Base-by-base conservation (phyloP, 2,888 invertebrate genomes). In the Acronicta alni region DNA sequence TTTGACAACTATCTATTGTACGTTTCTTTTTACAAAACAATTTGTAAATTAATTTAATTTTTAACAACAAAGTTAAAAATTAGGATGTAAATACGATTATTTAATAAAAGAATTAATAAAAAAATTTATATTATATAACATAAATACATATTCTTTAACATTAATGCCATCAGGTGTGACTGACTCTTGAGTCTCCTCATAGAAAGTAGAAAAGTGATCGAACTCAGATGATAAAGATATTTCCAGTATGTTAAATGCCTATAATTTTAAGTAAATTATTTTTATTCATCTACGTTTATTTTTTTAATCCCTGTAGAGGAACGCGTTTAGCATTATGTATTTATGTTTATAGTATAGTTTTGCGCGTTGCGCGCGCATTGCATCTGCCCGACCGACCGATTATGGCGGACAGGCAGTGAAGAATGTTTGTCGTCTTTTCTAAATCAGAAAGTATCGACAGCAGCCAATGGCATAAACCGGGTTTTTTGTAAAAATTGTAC, bases 381-480 rank as follows among this genome's bases (percentile, higher is more conserved):
- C 91, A 89, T 90, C 91, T 89, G 88, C 90, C 89, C 86, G 89
- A 89, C 92, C 90, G 92, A 92, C 92, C 93, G 93, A 94, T 92
- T 94, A 94, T 94, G 94, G 93, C 92, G 92, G 91, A 91, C 89
- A 87, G 90, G 86, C 91, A 92, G 87, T 94, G 90, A 94, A 92
- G 90, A 89, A 92, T 94, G 93, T 88, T 92, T 89, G 90, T 90
- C 89, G 91, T 88, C 89, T 93, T 91, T 92, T 93, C 86, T 91
- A 89, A 92, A 94, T 94, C 95, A 90, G 90, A 92, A 93, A 95
- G 94, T 95, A 95, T 96, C 95, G 94, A 94, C 92, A 89, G 89
- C 93, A 95, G 94, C 96, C 95, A 95, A 96, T 96, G 96, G 95
- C 95, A 93, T 96, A 96, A 96, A 91, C 89, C 92, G 92, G 89